Evolutionary conservation across 2,113 vertebrate species (phyloP), one percentile per base, ranked within the genome.

Genomic region (Dissostichus mawsoni): DNA sequence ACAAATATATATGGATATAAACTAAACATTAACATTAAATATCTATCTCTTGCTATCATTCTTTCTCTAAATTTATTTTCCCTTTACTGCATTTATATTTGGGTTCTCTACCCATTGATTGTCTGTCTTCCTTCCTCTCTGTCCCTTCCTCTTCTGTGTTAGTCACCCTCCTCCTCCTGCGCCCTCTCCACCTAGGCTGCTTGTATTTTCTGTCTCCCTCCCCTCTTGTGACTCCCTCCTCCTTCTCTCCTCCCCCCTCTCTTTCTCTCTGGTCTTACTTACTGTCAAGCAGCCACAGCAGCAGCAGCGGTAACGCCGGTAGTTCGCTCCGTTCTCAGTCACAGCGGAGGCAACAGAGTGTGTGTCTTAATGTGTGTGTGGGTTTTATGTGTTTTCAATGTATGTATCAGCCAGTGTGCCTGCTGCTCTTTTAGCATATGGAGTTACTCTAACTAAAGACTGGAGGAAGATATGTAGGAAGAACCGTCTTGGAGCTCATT

Each of bases 91-190:
- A 80, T 76, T 72, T 71, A 75, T 81, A 65, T 90, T 71, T 89
- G 79, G 74, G 76, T 77, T 87, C 69, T 84, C 44, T 52, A 72
- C 74, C 71, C 74, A 85, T 88, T 90, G 80, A 89, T 89, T 88
- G 86, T 87, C 84, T 74, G 67, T 74, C 88, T 92, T 87, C 81
- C 87, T 89, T 87, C 85, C 83, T 85, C 76, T 89, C 70, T 71
- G 78, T 72, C 69, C 86, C 86, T 91, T 92, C 87, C 81, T 85
- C 83, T 87, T 83, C 77, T 85, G 56, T 77, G 78, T 84, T 75
- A 68, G 80, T 69, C 61, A 50, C 81, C 64, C 72, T 78, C 80
- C 64, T 59, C 52, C 62, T 41, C 36, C 36, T 41, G 36, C 36
- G 78, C 56, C 29, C 53, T 50, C 76, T 71, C 78, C 51, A 17